Evolutionary conservation across 1,140 invertebrate genomes (phyloP), one percentile per base, ranked within the genome.

Genomic region (Caenorhabditis briggsae): DNA sequence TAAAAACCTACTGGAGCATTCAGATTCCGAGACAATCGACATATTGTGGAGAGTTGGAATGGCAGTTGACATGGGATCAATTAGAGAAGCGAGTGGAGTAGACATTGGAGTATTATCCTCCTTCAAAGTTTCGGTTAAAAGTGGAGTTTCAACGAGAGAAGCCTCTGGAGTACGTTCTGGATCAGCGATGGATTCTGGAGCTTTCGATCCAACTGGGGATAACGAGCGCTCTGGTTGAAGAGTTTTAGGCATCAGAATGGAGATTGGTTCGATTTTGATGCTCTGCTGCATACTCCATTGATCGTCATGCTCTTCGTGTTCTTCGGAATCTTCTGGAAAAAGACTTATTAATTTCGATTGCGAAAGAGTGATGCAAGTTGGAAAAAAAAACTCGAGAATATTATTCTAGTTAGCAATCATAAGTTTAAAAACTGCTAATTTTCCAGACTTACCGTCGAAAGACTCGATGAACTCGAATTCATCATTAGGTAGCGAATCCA

Each of bases 241-340:
- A 2, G 46, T 23, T 12, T 50, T 53, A 12, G 43, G 43, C 43
- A 78, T 78, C 20, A 53, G 18, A 12, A 78, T 78, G 9, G 70
- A 78, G n/a, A 78, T 50, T 53, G 70, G 70, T n/a, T 78, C 70
- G 18, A 78, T 78, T 78, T 23, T 48, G 18, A 78, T 78, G 46
- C 70, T 78, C 7, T 50, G 70, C 23, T 78, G 70, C 12, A 78
- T 50, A 23, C 18, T 78, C 46, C 46, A 50, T 23, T 23, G 18
- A 23, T 78, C 70, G 3, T 78, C 70, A 33, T 33, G 33, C 33
- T 33, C 33, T 33, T 33, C 33, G 5, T 46, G 70, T 12, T 78
- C 70, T 11, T 78, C 70, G 6, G 70, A 43, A n/a, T 74, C 33
- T 6, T 23, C 65, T 74, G 33, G 9, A 74, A 48, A 65, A 65